phyloP scores from a whole-genome alignment of 2,888 invertebrate species.

The Nephrotoma appendiculata region DNA sequence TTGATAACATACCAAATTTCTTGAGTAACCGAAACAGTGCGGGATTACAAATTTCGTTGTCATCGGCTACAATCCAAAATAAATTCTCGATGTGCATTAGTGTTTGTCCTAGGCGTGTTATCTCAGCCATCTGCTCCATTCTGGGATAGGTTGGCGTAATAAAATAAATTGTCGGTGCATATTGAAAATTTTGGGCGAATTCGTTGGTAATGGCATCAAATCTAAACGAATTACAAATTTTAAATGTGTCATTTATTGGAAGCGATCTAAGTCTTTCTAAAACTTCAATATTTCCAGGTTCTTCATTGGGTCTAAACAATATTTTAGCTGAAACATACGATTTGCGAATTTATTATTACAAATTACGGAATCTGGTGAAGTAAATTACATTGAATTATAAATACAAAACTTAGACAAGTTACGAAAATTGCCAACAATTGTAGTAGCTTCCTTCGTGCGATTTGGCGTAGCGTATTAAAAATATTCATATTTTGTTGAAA shows the following conservation, averaged over 20 bases:
- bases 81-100: slow-evolving; percentile 55
- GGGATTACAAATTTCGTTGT: slow-evolving; percentile 42
- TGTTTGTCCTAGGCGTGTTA: slow-evolving; percentile 58
- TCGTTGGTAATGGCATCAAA: slow-evolving; percentile 17
- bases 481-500: too few relatives aligned
- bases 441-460: too few relatives aligned
- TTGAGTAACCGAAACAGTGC: slow-evolving; percentile 37
- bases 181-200: neutral
- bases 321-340: too few relatives aligned
- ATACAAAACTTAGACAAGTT: too few relatives aligned
- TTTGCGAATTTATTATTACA: too few relatives aligned
- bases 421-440: too few relatives aligned
- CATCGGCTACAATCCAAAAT: slow-evolving; percentile 74
- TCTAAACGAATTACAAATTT: slow-evolving; percentile 24
- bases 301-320: too few relatives aligned
- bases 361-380: too few relatives aligned
- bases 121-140: slow-evolving; percentile 59
- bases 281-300: neutral
- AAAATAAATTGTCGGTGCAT: slow-evolving; percentile 42
- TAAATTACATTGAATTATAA: too few relatives aligned
- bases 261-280: slow-evolving; percentile 9
- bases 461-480: too few relatives aligned
- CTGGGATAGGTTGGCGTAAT: slow-evolving; percentile 60
- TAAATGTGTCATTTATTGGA: slow-evolving; percentile 16
- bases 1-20: slow-evolving; percentile 25